Evolutionary conservation across 2,888 invertebrate species (phyloP).

Genomic region (Chaetogeoica ovagalla): DNA sequence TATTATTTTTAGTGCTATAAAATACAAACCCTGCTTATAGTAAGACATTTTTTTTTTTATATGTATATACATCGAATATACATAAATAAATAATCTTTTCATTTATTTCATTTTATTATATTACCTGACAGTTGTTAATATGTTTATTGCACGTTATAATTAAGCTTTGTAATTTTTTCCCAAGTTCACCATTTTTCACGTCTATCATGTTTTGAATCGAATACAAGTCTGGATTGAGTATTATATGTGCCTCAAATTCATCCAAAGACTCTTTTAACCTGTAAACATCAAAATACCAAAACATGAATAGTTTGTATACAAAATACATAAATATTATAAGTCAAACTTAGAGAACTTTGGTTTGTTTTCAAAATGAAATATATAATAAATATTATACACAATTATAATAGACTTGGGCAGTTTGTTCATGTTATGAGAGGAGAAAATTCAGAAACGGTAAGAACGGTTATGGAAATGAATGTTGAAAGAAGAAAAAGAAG

Average conservation of each 20-base stretch:
- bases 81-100: no score
- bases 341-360: not conserved
- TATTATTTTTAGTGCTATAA: no score
- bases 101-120: conserved; percentile 51
- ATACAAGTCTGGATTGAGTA: conserved; percentile 69
- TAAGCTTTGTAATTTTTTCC: conserved; percentile 64
- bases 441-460: no score
- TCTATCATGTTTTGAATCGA: conserved; percentile 73
- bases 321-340: not conserved
- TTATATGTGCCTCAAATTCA: conserved; percentile 55
- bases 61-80: no score
- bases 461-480: no score
- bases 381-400: no score
- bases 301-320: not conserved
- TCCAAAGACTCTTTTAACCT: conserved; percentile 34
- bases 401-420: no score
- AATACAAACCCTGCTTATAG: no score
- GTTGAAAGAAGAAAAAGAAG: no score
- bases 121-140: conserved; percentile 66
- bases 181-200: conserved; percentile 67
- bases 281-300: not conserved
- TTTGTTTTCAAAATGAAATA: not conserved
- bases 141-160: conserved; percentile 67
- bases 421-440: no score
- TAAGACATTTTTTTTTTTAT: no score